A percentile compares a stretch with the other conserved stretches of the same genome.
These are phyloP conservation scores for Chloroclysta siterata DNA, from an alignment of 2,888 invertebrate genomes.

Conservation along the genomic window DNA sequence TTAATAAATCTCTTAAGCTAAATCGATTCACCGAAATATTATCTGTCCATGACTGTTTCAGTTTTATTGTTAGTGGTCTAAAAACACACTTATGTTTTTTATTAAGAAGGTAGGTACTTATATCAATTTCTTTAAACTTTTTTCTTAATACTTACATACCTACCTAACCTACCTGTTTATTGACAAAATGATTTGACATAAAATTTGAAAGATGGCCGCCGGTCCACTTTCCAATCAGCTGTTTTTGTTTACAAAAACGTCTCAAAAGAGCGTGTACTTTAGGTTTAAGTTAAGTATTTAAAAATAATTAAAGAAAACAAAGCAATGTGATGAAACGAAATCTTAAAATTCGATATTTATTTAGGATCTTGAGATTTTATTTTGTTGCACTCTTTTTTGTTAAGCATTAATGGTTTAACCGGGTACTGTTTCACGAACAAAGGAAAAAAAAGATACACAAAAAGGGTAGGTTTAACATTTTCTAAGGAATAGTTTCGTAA, in stretches of 20 bases:
- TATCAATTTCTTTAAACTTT: too few species aligned
- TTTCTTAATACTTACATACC: too few species aligned
- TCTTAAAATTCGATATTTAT: too few species aligned
- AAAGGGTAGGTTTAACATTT: not conserved
- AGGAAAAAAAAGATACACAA: not conserved
- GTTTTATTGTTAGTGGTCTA: too few species aligned
- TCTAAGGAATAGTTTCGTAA: not conserved
- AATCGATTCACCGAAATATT: too few species aligned
- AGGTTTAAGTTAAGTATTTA: too few species aligned
- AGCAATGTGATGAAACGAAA: too few species aligned
- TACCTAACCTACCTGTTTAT: too few species aligned
- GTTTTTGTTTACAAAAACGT: conserved; percentile 28
- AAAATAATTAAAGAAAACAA: not conserved
- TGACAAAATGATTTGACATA: not conserved
- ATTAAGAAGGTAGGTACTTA: too few species aligned
- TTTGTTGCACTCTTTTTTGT: not conserved
- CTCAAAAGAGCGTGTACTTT: not conserved
- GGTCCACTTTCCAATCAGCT: conserved; percentile 31
- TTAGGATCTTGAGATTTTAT: not conserved
- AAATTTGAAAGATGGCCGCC: conserved; percentile 15
- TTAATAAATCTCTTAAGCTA: too few species aligned
- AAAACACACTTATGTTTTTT: too few species aligned
- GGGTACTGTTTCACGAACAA: not conserved
- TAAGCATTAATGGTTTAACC: not conserved
- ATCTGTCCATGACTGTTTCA: too few species aligned